Evolutionary conservation across 2,888 invertebrate genomes (phyloP), one percentile per base, ranked within the genome.

Genomic region (Slavum lentiscoides): DNA sequence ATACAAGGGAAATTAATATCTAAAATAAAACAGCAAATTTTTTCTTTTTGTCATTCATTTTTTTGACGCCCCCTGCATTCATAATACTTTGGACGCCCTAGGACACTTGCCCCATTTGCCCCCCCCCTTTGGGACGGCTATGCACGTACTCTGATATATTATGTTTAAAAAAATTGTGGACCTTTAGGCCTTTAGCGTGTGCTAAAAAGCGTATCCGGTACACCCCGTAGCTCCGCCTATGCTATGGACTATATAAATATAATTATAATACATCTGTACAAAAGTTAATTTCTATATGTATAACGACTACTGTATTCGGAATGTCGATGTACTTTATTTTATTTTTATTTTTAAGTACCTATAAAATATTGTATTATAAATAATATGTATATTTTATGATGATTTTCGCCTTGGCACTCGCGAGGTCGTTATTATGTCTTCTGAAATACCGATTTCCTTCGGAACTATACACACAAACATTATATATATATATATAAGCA

Each of bases 341-440:
- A 9, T 43, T 43, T 39, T 39, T 72, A 39, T 39, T 72, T 59
- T 72, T 21, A 39, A 17, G 37, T 55, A 55, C 8, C 23, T 37
- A n/a, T 8, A 49, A 0, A 9, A 43, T 43, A 43, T 43, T 49
- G 23, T 43, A 23, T 61, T 53, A 23, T 21, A 5, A 61, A 4
- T 72, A 61, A 11, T 62, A 53, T 30, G 17, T 53, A 69, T 23
- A 15, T 55, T n/a, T n/a, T 21, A 64, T 67, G 39, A 74, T 23
- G 74, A 58, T 59, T 67, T 67, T 77, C n/a, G 39, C 77, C 77
- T 80, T 80, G 77, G 77, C 70, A 80, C 55, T 43, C 62, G 64
- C 77, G 77, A 80, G 77, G 77, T 58, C 77, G 37, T 49, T 13
- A 13, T 13, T 80, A 80, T 72, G 55, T 70, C 64, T 58, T 64